Conservation (phyloP, 2,797 vertebrate genomes). For the Muscicapa comitata region DNA sequence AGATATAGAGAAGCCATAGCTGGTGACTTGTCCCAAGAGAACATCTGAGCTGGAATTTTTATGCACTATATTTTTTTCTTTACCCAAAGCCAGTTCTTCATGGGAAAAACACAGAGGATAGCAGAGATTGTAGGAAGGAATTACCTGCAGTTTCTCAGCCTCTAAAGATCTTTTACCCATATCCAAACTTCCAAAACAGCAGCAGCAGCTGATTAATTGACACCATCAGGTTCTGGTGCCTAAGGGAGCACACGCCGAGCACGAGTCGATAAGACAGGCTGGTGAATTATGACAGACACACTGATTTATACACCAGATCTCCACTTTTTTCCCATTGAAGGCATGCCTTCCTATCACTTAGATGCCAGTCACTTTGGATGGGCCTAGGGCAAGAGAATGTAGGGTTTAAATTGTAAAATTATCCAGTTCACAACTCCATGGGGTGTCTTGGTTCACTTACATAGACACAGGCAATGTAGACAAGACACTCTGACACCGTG, state of each 20-base stretch:
- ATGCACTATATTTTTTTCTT: not conserved
- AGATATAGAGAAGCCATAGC: accelerated
- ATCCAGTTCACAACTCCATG: accelerated
- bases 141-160: not conserved
- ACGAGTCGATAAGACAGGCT: not conserved
- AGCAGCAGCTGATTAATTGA: slow-evolving; percentile 18
- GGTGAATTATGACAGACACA: not conserved
- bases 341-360: not conserved
- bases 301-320: not conserved
- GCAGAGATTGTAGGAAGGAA: not conserved
- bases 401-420: not conserved
- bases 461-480: not conserved
- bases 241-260: not conserved
- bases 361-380: not conserved
- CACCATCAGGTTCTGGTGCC: not conserved
- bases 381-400: not conserved
- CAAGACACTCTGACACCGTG: not conserved
- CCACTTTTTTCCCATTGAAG: not conserved
- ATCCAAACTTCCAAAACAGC: not conserved
- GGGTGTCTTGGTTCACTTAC: not conserved
- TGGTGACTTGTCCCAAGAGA: not conserved
- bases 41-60: not conserved
- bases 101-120: not conserved
- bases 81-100: not conserved
- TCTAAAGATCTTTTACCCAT: not conserved